Percentiles rank a stretch among this genome's conserved stretches.
phyloP scores from a whole-genome alignment of 2,888 invertebrate genomes.

The Trissolcus brochymenae region DNA sequence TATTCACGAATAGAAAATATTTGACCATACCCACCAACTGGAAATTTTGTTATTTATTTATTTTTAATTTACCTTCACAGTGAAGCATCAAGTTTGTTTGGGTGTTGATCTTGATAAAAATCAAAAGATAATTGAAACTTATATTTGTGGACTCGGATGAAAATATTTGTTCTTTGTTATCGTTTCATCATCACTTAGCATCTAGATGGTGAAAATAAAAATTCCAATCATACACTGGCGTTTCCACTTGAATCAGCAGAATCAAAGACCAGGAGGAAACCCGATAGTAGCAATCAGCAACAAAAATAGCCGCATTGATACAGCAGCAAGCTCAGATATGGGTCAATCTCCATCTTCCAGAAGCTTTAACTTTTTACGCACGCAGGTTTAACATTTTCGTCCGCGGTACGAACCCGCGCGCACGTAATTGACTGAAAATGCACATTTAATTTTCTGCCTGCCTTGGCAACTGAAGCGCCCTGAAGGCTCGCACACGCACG shows the following conservation, averaged over 20 bases:
- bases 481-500: slow-evolving; percentile 13
- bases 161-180: too few relatives aligned
- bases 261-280: slow-evolving; percentile 1
- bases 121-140: too few relatives aligned
- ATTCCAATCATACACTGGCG: background rate
- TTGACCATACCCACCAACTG: too few relatives aligned
- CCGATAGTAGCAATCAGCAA: background rate
- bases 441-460: slow-evolving; percentile 45
- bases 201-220: too few relatives aligned
- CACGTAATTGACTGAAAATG: slow-evolving; percentile 49
- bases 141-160: too few relatives aligned
- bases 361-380: slow-evolving; percentile 27
- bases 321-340: background rate
- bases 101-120: too few relatives aligned
- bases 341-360: slow-evolving; percentile 38
- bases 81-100: too few relatives aligned
- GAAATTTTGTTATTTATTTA: too few relatives aligned
- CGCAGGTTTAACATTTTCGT: slow-evolving; percentile 35
- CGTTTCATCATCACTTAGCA: too few relatives aligned
- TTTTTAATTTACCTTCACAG: too few relatives aligned
- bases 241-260: slow-evolving; percentile 1
- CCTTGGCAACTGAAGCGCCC: slow-evolving; percentile 15
- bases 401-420: slow-evolving; percentile 12
- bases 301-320: slow-evolving; percentile 7
- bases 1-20: too few relatives aligned